phyloP scores from a whole-genome alignment of 2,113 vertebrate genomes.

The Deroptyus accipitrinus region DNA sequence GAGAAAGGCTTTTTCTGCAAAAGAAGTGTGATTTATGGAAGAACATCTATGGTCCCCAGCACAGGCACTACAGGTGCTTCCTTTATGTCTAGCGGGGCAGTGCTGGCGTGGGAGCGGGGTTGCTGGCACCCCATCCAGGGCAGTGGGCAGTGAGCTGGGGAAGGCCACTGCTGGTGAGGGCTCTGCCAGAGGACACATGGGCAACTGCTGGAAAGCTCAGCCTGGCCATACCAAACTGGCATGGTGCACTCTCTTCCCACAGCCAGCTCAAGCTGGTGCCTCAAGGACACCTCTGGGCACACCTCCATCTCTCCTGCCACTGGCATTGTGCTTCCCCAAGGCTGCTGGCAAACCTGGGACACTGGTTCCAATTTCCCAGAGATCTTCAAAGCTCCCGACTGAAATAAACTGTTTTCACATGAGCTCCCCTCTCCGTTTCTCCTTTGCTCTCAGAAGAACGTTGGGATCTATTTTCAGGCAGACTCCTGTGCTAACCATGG shows the following conservation, averaged over 20 bases:
- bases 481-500: background rate
- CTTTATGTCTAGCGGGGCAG: background rate
- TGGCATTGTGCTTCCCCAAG: background rate
- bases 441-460: background rate
- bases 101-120: background rate
- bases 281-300: background rate
- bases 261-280: background rate
- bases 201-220: background rate
- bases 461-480: background rate
- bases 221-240: background rate
- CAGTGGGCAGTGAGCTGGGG: background rate
- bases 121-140: background rate
- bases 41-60: background rate
- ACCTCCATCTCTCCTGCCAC: background rate
- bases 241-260: background rate
- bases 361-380: background rate
- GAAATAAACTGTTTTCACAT: background rate
- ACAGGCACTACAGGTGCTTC: background rate
- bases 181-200: background rate
- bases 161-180: background rate
- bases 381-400: background rate
- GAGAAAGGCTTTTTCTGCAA: background rate
- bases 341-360: background rate
- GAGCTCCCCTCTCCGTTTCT: background rate
- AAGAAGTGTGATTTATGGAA: background rate